Percentiles rank a stretch among this genome's conserved stretches.
phyloP scores from a whole-genome alignment of 2,113 vertebrate genomes.

The Fulica atra region DNA sequence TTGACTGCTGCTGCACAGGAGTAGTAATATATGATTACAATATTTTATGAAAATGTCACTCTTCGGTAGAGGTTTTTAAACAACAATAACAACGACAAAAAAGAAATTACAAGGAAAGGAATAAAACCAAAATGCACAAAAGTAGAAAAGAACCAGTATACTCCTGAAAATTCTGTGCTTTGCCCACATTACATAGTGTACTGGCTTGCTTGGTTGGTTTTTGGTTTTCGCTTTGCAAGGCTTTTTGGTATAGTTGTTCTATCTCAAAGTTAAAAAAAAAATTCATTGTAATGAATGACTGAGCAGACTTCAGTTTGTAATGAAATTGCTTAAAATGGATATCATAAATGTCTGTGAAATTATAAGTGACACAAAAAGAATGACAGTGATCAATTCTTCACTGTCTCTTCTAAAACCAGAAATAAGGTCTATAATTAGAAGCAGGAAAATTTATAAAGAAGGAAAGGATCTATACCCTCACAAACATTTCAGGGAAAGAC shows the following conservation, averaged over 20 bases:
- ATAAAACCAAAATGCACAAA: background rate
- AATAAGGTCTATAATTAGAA: background rate
- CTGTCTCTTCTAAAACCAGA: background rate
- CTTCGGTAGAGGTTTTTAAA: background rate
- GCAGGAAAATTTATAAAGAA: background rate
- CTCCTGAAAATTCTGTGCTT: background rate
- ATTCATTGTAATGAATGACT: background rate
- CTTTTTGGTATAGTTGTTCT: background rate
- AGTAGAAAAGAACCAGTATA: accelerated
- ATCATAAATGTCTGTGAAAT: background rate
- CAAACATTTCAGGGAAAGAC: background rate
- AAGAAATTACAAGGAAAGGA: background rate
- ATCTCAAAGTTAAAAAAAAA: background rate
- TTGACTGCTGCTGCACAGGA: background rate
- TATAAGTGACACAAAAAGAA: background rate
- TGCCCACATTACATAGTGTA: background rate
- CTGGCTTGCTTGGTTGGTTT: background rate
- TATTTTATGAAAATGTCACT: background rate
- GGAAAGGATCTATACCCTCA: background rate
- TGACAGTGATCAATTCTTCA: background rate
- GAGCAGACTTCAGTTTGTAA: background rate
- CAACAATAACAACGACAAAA: background rate
- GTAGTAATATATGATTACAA: background rate
- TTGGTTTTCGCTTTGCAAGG: background rate
- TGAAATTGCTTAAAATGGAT: background rate